Evolutionary conservation across 1,140 invertebrate genomes (phyloP), one percentile per base, ranked within the genome.

Genomic region (Phocides pigmalion): DNA sequence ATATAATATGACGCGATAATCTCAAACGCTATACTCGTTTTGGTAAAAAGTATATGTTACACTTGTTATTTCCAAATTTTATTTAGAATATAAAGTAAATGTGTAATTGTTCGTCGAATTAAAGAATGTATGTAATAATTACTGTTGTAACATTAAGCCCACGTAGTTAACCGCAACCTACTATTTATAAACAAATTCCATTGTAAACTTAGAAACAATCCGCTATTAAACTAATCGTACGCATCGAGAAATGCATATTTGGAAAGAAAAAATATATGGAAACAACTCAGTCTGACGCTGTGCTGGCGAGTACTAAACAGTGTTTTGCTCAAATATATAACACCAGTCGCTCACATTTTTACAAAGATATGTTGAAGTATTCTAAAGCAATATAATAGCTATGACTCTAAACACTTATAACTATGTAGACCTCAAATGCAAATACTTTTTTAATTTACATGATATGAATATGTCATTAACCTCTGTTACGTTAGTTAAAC

Each of bases 341-440:
- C 75, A 75, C 70, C 76, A 76, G 79, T 77, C 76, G 76, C 76
- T 81, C 78, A 79, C 72, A 78, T 80, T 81, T 54, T 87, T 82
- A 83, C 82, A 88, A 85, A 88, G 88, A 90, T 90, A 90, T 90
- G 88, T 90, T 73, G 81, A 88, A 87, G 81, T 90, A 90, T 90
- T 87, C 88, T 89, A 89, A 89, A 90, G 86, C 84, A 87, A 84
- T 87, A 85, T 82, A 81, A 83, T 84, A 88, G 74, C 84, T 90
- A 88, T 85, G 86, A 86, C 83, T 89, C 84, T 88, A 87, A 86
- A 85, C 77, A 82, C 86, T 87, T 90, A 89, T 74, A 89, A 75
- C 86, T 90, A 90, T 84, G 77, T 89, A 89, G 88, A 90, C 86
- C 88, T 90, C 88, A 90, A 90, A 90, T 90, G 88, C 88, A 89